Evolutionary conservation across 2,888 invertebrate genomes (phyloP).

Genomic region (Escarpia spicata): DNA sequence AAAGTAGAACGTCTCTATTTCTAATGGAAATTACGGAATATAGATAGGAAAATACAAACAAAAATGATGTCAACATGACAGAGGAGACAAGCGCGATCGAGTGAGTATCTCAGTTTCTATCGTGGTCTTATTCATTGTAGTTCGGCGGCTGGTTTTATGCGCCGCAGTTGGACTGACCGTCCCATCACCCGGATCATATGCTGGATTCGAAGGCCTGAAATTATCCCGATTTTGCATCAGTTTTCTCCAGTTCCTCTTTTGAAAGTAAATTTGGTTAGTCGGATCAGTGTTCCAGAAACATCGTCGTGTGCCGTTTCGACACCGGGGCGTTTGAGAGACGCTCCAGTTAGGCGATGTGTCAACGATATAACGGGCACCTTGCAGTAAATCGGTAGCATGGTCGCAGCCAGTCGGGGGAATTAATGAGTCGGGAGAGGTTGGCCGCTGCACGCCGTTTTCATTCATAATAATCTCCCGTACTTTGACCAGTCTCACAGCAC

Average conservation of each 20-base stretch:
- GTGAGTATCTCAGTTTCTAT: constrained; percentile 3
- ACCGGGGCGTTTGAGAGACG: background rate
- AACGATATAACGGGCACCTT: background rate
- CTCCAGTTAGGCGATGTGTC: background rate
- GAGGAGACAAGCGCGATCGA: constrained; percentile 12
- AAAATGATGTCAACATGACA: constrained; percentile 9
- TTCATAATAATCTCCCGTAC: background rate
- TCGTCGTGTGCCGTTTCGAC: background rate
- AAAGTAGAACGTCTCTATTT: background rate
- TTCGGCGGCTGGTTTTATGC: constrained; percentile 10
- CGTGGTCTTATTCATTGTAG: background rate
- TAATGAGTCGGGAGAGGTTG: background rate
- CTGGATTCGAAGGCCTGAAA: background rate
- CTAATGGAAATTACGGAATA: constrained; percentile 13
- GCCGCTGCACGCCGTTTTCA: background rate
- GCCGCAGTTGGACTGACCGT: background rate
- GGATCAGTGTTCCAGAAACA: constrained; percentile 16
- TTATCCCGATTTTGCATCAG: constrained; percentile 9
- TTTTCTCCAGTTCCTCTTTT: background rate
- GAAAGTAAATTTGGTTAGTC: background rate
- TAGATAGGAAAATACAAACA: constrained; percentile 11
- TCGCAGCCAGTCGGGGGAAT: background rate
- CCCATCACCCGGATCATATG: constrained; percentile 16
- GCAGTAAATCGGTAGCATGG: constrained; percentile 16
- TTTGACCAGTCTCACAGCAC: constrained; percentile 10